Conservation (phyloP, 1,140 invertebrate genomes). For the Macrotrachela quadricornifera region DNA sequence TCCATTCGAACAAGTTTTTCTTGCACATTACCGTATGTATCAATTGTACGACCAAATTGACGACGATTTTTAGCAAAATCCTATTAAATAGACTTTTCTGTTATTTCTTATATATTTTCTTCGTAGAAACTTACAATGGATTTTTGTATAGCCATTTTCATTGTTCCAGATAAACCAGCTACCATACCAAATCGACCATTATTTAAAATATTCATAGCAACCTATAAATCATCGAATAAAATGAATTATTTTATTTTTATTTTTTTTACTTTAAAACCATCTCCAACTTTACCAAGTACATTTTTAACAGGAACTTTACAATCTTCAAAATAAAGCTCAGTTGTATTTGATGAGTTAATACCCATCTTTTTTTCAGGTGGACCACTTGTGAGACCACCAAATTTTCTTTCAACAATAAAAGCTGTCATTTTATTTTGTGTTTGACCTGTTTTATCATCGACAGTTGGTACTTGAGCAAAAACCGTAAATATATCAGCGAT, state of each 20-base stretch:
- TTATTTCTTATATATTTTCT: no score
- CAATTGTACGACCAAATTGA: conserved; percentile 72
- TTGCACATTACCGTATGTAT: conserved; percentile 64
- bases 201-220: conserved; percentile 92
- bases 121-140: conserved; percentile 32
- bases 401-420: conserved; percentile 83
- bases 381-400: conserved; percentile 68
- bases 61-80: conserved; percentile 61
- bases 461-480: conserved; percentile 57
- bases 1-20: conserved; percentile 74
- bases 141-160: conserved; percentile 64
- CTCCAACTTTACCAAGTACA: conserved; percentile 70
- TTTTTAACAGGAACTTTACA: conserved; percentile 82
- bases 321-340: conserved; percentile 88
- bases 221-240: no score
- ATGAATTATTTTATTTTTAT: no score
- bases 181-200: conserved; percentile 97
- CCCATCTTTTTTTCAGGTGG: conserved; percentile 98
- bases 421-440: conserved; percentile 56
- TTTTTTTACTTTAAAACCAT: conserved; percentile 75
- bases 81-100: no score
- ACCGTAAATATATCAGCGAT: conserved; percentile 94
- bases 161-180: conserved; percentile 70
- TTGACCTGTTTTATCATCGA: conserved; percentile 34
- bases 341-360: conserved; percentile 88